Conservation (phyloP, 2,888 invertebrate genomes). For the Eueremaeus valkanovi region DNA sequence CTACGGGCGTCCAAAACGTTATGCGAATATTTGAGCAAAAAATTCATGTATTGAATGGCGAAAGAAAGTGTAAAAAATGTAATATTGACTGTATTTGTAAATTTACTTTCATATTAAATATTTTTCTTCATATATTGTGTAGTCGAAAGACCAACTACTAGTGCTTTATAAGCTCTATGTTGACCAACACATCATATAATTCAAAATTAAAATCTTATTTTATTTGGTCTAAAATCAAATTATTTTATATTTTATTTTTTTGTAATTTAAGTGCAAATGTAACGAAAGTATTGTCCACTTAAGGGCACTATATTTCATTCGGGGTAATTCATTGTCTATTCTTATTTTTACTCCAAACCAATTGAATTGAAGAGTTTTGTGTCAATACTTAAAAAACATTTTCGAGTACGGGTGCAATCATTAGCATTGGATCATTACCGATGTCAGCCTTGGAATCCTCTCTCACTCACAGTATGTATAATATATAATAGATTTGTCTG, state of each 20-base stretch:
- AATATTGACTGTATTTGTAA: slow-evolving; percentile 24
- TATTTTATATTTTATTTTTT: no score
- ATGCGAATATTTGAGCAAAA: slow-evolving; percentile 25
- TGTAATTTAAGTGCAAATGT: no score
- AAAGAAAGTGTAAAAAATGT: neutral
- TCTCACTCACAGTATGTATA: no score
- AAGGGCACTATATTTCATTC: no score
- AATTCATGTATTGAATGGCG: slow-evolving; percentile 22
- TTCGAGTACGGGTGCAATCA: neutral
- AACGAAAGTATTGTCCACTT: no score
- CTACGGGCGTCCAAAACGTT: slow-evolving; percentile 3
- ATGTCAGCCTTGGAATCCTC: neutral
- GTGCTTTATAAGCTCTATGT: no score
- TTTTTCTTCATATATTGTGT: neutral
- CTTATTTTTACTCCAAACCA: neutral
- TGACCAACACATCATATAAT: no score
- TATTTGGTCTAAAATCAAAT: neutral
- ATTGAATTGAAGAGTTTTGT: neutral
- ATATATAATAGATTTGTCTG: no score
- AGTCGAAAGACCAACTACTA: no score
- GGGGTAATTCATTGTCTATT: neutral
- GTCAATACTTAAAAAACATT: neutral
- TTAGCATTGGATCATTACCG: neutral
- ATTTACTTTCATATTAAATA: neutral
- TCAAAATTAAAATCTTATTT: neutral